Percentiles rank a stretch among this genome's conserved stretches.
These are phyloP conservation scores for Tangara arthus DNA, from an alignment of 2,797 vertebrate species.

Conservation along the genomic window DNA sequence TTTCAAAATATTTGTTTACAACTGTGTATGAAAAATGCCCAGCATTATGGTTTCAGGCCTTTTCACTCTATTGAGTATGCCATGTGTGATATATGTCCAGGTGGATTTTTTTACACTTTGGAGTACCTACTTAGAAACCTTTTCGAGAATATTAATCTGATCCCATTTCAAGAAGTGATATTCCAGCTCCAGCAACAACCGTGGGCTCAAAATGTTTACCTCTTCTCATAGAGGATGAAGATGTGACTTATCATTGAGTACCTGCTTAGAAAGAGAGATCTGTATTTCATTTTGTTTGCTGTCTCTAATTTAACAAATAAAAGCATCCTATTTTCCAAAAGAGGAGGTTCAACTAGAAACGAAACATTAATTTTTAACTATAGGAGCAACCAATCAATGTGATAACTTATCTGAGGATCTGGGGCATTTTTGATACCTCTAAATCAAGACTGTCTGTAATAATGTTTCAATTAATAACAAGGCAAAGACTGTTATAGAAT, in stretches of 20 bases:
- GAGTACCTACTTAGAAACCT: background rate
- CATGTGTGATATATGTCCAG: background rate
- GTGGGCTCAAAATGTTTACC: background rate
- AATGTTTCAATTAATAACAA: background rate
- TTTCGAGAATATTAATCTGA: background rate
- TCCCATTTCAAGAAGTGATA: background rate
- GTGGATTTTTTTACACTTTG: background rate
- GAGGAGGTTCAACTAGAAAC: background rate
- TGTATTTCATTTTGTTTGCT: background rate
- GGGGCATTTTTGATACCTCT: background rate
- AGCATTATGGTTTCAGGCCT: background rate
- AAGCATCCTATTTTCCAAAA: background rate
- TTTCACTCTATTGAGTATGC: background rate
- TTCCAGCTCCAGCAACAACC: background rate
- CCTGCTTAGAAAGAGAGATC: background rate
- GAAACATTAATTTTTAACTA: background rate
- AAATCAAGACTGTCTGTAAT: background rate
- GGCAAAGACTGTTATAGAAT: background rate
- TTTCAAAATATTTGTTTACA: conserved; percentile 21
- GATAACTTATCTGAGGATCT: background rate
- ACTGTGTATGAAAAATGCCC: background rate
- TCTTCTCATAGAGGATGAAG: background rate
- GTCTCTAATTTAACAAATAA: background rate
- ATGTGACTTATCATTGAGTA: background rate
- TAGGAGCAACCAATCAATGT: background rate